Conservation (phyloP, 2,113 vertebrate species). For the Recurvirostra avosetta region DNA sequence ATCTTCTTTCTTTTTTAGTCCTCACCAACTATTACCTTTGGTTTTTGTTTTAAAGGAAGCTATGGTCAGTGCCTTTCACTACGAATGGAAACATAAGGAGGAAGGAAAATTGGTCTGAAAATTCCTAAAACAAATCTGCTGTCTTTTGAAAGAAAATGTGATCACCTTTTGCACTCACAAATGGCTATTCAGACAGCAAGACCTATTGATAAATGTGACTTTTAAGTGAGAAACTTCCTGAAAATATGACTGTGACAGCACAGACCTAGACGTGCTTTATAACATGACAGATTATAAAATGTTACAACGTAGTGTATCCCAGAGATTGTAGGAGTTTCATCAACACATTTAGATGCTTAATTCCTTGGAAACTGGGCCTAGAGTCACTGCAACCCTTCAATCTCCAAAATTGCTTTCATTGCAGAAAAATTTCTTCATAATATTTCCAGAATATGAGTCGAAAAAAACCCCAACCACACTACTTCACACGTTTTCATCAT, state of each 20-base stretch:
- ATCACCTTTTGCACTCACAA: background rate
- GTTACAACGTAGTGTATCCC: accelerated
- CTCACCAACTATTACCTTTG: background rate
- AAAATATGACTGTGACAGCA: background rate
- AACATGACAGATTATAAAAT: background rate
- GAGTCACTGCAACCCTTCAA: background rate
- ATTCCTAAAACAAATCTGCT: background rate
- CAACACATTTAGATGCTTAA: background rate
- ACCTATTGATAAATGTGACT: background rate
- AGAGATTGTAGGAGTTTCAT: background rate
- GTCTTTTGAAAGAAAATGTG: background rate
- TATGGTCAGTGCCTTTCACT: background rate
- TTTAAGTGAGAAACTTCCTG: background rate
- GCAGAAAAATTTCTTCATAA: background rate
- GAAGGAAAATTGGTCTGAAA: background rate
- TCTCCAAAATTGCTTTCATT: background rate
- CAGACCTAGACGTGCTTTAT: background rate
- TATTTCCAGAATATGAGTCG: background rate
- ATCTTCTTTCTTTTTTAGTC: background rate
- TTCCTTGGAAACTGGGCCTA: background rate
- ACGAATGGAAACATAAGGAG: background rate
- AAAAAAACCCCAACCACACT: accelerated
- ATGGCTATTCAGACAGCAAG: background rate
- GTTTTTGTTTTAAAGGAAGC: background rate
- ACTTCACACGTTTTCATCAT: background rate